Conservation (phyloP, 2,113 vertebrate species). For the Ploceus nigricollis region DNA sequence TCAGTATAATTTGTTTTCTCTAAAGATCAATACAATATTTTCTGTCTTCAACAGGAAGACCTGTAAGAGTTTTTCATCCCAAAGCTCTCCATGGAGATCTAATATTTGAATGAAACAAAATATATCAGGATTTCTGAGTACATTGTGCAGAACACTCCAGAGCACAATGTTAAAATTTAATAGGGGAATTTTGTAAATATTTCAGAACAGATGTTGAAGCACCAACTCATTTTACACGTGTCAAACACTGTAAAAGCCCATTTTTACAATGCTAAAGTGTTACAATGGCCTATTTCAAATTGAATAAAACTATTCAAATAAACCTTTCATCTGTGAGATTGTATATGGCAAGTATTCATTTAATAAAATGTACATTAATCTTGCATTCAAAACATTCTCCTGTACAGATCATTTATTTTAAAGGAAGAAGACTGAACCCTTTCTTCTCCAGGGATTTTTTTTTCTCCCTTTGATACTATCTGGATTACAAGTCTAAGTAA, state of each 20-base stretch:
- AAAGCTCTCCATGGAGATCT: background rate
- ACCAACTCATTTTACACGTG: background rate
- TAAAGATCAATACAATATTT: background rate
- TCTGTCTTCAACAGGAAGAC: background rate
- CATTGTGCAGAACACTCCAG: background rate
- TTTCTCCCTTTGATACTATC: background rate
- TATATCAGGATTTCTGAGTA: background rate
- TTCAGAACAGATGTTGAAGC: slow-evolving; percentile 3
- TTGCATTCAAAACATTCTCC: background rate
- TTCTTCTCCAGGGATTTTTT: background rate
- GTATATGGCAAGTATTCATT: background rate
- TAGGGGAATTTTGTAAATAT: slow-evolving; percentile 29
- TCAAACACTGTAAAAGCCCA: background rate
- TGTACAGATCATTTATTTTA: background rate
- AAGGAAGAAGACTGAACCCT: background rate
- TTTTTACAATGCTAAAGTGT: background rate
- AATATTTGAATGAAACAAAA: background rate
- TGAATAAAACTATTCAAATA: slow-evolving; percentile 29
- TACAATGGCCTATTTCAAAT: background rate
- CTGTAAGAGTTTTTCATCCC: background rate
- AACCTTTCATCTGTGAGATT: slow-evolving; percentile 17
- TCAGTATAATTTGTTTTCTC: background rate
- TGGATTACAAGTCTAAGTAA: background rate
- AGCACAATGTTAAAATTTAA: slow-evolving; percentile 12
- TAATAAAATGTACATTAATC: background rate